Evolutionary conservation across 2,797 vertebrate genomes (phyloP).

Genomic region (Chelmon rostratus): DNA sequence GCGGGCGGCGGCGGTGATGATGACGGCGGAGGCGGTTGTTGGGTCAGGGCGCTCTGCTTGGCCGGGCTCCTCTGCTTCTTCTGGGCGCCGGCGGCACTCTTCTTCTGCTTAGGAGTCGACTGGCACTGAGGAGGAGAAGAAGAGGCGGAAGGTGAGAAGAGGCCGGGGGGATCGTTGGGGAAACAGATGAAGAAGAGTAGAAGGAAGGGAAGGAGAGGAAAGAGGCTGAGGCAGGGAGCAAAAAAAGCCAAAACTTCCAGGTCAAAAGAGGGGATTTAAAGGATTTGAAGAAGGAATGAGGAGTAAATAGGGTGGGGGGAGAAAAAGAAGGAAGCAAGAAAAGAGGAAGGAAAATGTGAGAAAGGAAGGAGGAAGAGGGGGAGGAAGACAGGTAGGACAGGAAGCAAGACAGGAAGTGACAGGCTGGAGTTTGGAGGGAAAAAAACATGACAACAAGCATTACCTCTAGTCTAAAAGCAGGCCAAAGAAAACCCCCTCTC

Average conservation of each 20-base stretch:
- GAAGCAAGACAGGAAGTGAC: slow-evolving; percentile 55
- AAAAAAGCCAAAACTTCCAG: slow-evolving; percentile 51
- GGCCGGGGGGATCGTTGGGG: slow-evolving; percentile 20
- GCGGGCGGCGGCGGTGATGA: slow-evolving; percentile 4
- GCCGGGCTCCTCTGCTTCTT: slow-evolving; percentile 76
- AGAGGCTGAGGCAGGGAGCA: slow-evolving; percentile 29
- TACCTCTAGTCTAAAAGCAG: slow-evolving; percentile 54
- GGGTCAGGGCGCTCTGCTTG: slow-evolving; percentile 65
- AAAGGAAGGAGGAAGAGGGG: slow-evolving; percentile 9
- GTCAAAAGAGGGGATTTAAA: slow-evolving; percentile 14
- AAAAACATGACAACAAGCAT: slow-evolving; percentile 43
- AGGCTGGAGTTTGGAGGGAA: slow-evolving; percentile 31
- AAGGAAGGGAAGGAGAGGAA: slow-evolving; percentile 26
- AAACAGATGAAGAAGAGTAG: slow-evolving; percentile 38
- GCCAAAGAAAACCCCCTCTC: slow-evolving; percentile 18
- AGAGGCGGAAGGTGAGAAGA: slow-evolving; percentile 44
- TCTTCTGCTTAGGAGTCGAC: slow-evolving; percentile 84
- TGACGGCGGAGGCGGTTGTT: slow-evolving; percentile 22
- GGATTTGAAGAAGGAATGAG: slow-evolving; percentile 24
- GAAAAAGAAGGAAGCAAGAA: neutral
- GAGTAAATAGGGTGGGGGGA: neutral
- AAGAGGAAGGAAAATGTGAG: slow-evolving; percentile 4
- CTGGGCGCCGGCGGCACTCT: slow-evolving; percentile 77
- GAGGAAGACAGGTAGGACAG: slow-evolving; percentile 47
- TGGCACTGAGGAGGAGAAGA: slow-evolving; percentile 78